Evolutionary conservation across 2,113 vertebrate genomes (phyloP).

Genomic region (Equus quagga): DNA sequence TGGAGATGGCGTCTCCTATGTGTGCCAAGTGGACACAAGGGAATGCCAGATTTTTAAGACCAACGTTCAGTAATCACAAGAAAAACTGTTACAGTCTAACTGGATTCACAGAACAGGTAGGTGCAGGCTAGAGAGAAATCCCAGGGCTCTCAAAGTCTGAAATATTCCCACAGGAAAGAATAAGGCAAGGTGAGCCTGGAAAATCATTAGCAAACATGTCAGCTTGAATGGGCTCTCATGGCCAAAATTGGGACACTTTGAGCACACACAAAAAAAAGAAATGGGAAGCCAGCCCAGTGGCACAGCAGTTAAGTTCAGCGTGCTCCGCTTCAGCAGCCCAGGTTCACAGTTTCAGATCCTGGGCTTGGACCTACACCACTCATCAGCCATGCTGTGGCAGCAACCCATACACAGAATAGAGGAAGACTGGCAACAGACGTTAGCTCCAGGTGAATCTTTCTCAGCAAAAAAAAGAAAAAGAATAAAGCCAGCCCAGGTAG

Average conservation of each 20-base stretch:
- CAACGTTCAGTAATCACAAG: neutral
- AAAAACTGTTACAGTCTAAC: neutral
- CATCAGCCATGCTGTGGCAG: no score
- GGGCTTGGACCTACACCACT: no score
- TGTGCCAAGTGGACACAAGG: neutral
- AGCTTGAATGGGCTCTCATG: neutral
- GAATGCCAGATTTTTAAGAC: neutral
- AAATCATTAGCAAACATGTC: neutral
- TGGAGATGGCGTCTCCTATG: no score
- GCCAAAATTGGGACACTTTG: neutral
- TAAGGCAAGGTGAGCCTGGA: neutral
- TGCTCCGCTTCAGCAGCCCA: no score
- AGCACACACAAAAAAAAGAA: neutral
- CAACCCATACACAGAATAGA: no score
- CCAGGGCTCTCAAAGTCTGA: neutral
- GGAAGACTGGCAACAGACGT: no score
- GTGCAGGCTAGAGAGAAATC: neutral
- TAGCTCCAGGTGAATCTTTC: no score
- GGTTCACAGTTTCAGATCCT: no score
- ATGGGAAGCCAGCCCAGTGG: no score
- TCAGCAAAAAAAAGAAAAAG: no score
- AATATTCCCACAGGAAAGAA: neutral
- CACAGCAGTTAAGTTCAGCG: no score
- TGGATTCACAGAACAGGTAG: neutral
- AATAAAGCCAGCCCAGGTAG: no score